Percentiles rank a stretch among this genome's conserved stretches.
Evolutionary conservation across 2,113 vertebrate species (phyloP).

Genomic region (Pterocles orientalis): DNA sequence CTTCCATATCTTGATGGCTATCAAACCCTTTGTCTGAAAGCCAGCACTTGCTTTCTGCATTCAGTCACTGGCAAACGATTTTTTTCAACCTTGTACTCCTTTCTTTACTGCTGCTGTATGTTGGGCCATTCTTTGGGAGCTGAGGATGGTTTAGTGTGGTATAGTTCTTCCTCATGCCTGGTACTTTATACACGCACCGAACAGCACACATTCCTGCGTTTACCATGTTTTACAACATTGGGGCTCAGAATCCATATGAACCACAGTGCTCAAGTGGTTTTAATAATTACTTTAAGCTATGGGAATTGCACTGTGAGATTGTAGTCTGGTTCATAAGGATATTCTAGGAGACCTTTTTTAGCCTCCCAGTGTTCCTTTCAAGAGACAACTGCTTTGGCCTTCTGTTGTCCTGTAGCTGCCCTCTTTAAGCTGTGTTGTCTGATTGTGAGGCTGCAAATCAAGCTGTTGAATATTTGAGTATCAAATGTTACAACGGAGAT

Average conservation of each 20-base stretch:
- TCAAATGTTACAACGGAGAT: background rate
- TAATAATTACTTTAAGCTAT: background rate
- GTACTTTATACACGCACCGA: background rate
- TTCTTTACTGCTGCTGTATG: background rate
- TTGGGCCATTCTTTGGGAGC: background rate
- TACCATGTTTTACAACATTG: background rate
- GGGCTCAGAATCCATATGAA: background rate
- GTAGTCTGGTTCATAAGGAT: background rate
- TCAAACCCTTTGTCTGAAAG: constrained; percentile 5
- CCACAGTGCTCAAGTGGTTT: background rate
- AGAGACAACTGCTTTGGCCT: background rate
- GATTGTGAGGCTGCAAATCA: background rate
- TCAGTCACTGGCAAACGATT: background rate
- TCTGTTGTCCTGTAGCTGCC: background rate
- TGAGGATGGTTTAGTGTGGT: background rate
- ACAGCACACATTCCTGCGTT: background rate
- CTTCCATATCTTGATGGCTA: background rate
- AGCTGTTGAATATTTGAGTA: background rate
- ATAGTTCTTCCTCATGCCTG: background rate
- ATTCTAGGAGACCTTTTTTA: background rate
- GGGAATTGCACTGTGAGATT: background rate
- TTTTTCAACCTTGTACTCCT: background rate
- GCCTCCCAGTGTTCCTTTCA: background rate
- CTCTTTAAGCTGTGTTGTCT: background rate
- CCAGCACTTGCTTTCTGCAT: background rate